Base-by-base conservation (phyloP, 2,113 vertebrate species). In the Echinops telfairi region DNA sequence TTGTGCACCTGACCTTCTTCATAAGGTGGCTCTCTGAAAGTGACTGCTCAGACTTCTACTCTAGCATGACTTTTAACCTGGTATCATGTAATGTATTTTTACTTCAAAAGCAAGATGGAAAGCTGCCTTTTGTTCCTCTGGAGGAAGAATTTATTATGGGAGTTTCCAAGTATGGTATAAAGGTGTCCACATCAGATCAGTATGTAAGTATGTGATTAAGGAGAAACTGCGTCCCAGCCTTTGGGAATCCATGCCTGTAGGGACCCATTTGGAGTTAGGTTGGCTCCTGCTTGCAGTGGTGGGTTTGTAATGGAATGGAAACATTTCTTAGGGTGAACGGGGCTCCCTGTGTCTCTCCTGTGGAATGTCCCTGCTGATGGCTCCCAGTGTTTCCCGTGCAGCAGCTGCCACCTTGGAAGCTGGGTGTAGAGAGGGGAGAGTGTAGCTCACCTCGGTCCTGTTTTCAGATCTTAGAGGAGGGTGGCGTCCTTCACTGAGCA, bases 141-240 rank as follows among this genome's bases (percentile, higher is more conserved):
- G 99, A 99, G 80, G 99, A 99, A 97, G 99, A 99, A 94, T 98
- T 99, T 97, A 98, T 99, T 84, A 98, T 99, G 98, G 98, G 98
- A 58, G 99, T 99, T 93, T 99, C 99, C 78, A 99, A 99, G 97
- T 98, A 99, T 0, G 99, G 99, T 25, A 98, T 99, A 95, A 99
- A 99, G 98, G 99, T 99, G 43, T 99, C 98, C 36, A 99, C 99
- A 0, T 97, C 98, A 91, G 99, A 99, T 97, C 99, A 99, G 94
- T 99, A 98, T 98, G 99, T 99, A 98, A 99, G 99, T 99, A 19
- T 29, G 27, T 31, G 6, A 77, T 10, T n/a, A 47, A 84, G 33
- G 31, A 33, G 19, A 47, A 66, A n/a, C 11, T 16, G 4, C 53
- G 7, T 57, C 29, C 71, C 10, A 1, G 36, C 20, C 17, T 4